Evolutionary conservation across 2,888 invertebrate genomes (phyloP), one percentile per base, ranked within the genome.

Genomic region (Cosmopolites sordidus): DNA sequence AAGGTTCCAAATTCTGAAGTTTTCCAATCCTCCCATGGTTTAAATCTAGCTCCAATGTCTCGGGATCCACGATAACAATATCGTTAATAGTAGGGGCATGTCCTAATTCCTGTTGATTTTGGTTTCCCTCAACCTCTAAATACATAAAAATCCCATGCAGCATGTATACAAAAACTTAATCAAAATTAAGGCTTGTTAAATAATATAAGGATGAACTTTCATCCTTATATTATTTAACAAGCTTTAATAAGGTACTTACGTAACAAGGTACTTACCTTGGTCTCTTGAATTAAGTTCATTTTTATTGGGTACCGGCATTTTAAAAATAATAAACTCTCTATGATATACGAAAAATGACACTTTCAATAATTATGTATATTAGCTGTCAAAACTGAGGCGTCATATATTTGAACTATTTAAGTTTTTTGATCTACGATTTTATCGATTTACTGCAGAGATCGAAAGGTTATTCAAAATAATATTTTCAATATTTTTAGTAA

Each of bases 21-120:
- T 88, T 89, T 1, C 84, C 86, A 58, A 96, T 85, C 60, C 91
- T 80, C 43, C 89, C 86, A 70, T 96, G 96, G 73, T 93, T 94
- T 59, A 96, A 79, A 71, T 96, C 95, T n/a, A 96, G 73, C 66
- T 86, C 85, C 62, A 77, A 76, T 0, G 83, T 82, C 22, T 82
- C 76, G 43, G 84, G 84, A 70, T 87, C 82, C 29, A 86, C 78
- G 29, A 84, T 76, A 39, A 83, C 76, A 42, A 86, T 79, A 62
- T 84, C 83, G 59, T 82, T 83, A 0, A 79, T 71, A 9, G 76
- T 76, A 41, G 64, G 11, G 11, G 33, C 2, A 33, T 11, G 33
- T 33, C 4, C 33, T 6, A 11, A 12, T 12, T 33, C 33, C 12
- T 33, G 8, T 12, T 11, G 33, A n/a, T 12, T 12, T 33, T 33